Conservation (phyloP, 2,113 vertebrate species). For the Cryptomyrus ogoouensis region DNA sequence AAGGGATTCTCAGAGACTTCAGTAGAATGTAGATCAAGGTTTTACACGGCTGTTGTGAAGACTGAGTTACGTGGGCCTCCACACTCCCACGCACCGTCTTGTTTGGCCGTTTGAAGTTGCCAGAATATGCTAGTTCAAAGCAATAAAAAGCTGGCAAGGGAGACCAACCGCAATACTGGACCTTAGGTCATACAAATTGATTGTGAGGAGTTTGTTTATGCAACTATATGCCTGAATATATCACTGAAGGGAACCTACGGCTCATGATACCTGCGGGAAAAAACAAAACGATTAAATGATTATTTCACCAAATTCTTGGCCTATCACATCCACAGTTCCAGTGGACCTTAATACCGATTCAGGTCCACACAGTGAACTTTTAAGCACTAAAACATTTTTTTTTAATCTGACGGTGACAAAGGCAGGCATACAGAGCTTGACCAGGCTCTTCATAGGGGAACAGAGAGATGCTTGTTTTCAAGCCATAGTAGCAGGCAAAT, state of each 20-base stretch:
- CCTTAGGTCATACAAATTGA: neutral
- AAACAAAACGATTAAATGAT: neutral
- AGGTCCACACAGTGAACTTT: neutral
- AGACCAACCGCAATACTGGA: neutral
- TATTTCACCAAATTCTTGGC: neutral
- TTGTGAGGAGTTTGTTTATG: neutral
- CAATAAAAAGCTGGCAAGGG: neutral
- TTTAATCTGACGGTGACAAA: slow-evolving; percentile 41
- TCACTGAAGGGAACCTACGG: neutral
- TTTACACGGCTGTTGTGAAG: neutral
- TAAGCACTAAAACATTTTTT: slow-evolving; percentile 9
- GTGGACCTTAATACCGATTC: neutral
- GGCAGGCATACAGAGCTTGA: slow-evolving; percentile 23
- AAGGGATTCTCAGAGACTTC: neutral
- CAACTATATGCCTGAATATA: neutral
- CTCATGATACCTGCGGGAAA: neutral
- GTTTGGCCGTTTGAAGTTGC: neutral
- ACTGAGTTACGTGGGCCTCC: neutral
- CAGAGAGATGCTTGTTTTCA: slow-evolving; percentile 61
- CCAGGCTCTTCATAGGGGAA: slow-evolving; percentile 34
- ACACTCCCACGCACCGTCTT: neutral
- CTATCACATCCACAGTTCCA: neutral
- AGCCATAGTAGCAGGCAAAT: slow-evolving; percentile 49
- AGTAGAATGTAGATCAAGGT: neutral
- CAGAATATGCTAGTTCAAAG: neutral